Base-by-base conservation (phyloP, 2,888 invertebrate genomes). In the Drosophila flavopinicola region DNA sequence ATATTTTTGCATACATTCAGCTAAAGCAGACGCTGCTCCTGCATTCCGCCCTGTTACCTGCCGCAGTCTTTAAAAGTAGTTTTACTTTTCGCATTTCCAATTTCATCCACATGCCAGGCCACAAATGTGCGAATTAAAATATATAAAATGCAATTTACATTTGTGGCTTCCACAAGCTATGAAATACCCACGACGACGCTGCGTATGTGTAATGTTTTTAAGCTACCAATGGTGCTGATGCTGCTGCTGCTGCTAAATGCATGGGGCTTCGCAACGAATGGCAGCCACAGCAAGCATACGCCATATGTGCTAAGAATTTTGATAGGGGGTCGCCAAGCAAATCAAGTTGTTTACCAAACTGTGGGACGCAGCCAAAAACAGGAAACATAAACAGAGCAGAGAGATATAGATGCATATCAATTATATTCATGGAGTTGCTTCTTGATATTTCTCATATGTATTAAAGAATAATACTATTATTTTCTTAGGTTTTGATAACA, bases 81-180 rank as follows among this genome's bases (percentile, higher is more conserved):
- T 59, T 42, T 38, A 27, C 44, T 60, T 32, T 37, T 48, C 30
- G 17, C 35, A 48, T 47, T 45, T 54, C 23, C 44, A 27, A 65
- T 56, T 58, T 24, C 67, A 24, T 71, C 41, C 52, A 48, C 67
- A 65, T 69, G 67, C 56, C 44, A 56, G 51, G 47, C 53, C 74
- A 75, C 68, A 68, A 82, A 78, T 75, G 83, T 78, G 68, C 65
- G 65, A 79, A 76, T 73, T 76, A 79, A 78, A 78, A 74, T 75
- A 61, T 59, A 75, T 69, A 66, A 76, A 76, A 76, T 66, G 73
- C 64, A 73, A 78, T 75, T 66, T 82, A 69, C 61, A 66, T 79
- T 70, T 65, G 59, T 52, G 58, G 79, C 59, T 54, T 54, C 61
- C 6, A 37, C 24, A 23, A 4, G 39, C 56, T 9, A 13, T 0